phyloP scores from a whole-genome alignment of 2,888 invertebrate species.

The Agriopis aurantiaria region DNA sequence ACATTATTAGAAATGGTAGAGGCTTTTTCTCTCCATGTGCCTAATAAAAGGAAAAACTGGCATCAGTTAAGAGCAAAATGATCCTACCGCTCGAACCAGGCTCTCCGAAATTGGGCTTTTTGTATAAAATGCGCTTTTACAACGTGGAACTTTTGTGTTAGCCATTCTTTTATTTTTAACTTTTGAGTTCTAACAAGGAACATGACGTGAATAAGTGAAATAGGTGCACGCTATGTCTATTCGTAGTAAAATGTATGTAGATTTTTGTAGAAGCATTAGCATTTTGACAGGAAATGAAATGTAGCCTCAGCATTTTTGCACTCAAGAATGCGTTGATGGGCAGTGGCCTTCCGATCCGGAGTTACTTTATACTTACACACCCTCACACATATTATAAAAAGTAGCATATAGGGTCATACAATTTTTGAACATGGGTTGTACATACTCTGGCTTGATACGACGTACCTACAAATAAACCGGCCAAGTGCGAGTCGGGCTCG shows the following conservation, averaged over 20 bases:
- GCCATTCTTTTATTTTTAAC: slow-evolving; percentile 20
- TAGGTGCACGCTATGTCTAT: neutral
- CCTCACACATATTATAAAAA: no score
- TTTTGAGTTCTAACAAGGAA: slow-evolving; percentile 21
- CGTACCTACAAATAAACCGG: no score
- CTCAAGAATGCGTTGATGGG: no score
- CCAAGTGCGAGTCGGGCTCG: no score
- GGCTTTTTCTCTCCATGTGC: slow-evolving; percentile 23
- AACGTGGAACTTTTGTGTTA: slow-evolving; percentile 14
- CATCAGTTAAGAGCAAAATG: slow-evolving; percentile 30
- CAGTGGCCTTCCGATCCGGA: no score
- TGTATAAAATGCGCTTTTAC: slow-evolving; percentile 29
- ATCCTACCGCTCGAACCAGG: slow-evolving; percentile 24
- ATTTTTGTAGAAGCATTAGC: neutral
- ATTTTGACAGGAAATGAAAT: no score
- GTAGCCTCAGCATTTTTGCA: no score
- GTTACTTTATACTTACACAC: no score
- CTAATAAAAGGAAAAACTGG: slow-evolving; percentile 30
- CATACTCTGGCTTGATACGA: no score
- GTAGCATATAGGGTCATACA: no score
- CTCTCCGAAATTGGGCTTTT: slow-evolving; percentile 26
- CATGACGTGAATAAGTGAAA: slow-evolving; percentile 11
- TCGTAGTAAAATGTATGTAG: neutral
- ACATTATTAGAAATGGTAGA: slow-evolving; percentile 32
- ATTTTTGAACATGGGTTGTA: no score